Conservation (phyloP, 2,113 vertebrate genomes). For the Pelvicachromis taeniatus region DNA sequence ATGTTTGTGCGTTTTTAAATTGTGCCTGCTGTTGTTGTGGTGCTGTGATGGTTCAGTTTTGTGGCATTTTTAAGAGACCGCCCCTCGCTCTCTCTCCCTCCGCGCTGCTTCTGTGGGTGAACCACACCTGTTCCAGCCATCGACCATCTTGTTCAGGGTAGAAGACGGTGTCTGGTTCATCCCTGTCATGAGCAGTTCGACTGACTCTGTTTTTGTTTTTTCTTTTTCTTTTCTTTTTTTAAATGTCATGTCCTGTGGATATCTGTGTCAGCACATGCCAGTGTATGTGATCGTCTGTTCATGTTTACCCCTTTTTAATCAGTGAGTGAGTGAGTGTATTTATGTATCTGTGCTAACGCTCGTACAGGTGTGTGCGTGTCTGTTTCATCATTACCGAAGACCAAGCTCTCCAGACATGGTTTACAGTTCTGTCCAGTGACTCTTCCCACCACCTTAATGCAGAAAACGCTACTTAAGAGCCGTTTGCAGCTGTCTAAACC, state of each 20-base stretch:
- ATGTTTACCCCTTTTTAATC: background rate
- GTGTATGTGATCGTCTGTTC: background rate
- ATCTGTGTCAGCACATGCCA: constrained; percentile 1
- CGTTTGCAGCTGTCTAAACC: constrained; percentile 24
- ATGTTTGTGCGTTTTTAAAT: background rate
- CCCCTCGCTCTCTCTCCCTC: background rate
- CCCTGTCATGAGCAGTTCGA: constrained; percentile 5
- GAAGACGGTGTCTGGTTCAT: background rate
- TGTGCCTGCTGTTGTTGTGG: background rate
- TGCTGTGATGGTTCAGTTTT: constrained; percentile 34
- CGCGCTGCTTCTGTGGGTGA: constrained; percentile 33
- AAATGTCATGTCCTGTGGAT: background rate
- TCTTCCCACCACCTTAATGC: background rate
- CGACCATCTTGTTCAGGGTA: background rate
- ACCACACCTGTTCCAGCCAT: background rate
- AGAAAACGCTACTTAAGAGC: constrained; percentile 18
- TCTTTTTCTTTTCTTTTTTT: background rate
- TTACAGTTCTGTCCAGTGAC: constrained; percentile 36
- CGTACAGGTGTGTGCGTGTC: background rate
- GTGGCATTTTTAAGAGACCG: constrained; percentile 3
- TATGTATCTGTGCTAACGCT: background rate
- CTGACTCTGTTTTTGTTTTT: background rate
- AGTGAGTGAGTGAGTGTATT: background rate
- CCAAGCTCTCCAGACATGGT: constrained; percentile 31
- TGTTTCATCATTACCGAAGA: background rate